Evolutionary conservation across 23 tunicate genomes (phyloP), one percentile per base, ranked within the genome.

Genomic region (Aplidium turbinatum): DNA sequence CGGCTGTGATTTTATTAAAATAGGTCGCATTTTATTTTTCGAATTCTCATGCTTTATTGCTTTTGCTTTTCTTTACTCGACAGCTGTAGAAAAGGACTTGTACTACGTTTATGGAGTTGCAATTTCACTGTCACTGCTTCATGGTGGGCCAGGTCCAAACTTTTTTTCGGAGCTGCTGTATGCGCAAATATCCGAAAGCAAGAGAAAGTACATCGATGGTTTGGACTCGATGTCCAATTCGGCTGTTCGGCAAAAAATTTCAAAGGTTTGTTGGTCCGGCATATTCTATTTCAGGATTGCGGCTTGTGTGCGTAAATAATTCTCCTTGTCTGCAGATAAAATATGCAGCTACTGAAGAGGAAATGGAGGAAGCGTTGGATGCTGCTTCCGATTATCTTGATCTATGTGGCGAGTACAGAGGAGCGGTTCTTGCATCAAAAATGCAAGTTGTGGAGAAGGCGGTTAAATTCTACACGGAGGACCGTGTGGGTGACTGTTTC

Each of bases 401-500:
- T 9, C 48, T 42, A 42, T 42, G 48, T 42, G 48, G 48, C 48
- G 48, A 42, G 13, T 29, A 29, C 22, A 22, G 24, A 22, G 46
- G 4, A 11, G 34, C 33, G 22, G 70, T 33, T 29, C 4, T 63
- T 3, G 9, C 45, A 32, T 13, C 29, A 16, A 63, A 33, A 33
- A 19, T 22, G 1, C 30, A 63, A 16, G 24, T 63, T 63, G 70
- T 63, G 2, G 46, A 32, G 18, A 32, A 32, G 47, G 45, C 46
- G 34, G 35, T 63, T 18, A 63, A 63, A 63, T 63, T 63, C 35
- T 63, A 63, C 35, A 35, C 46, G 35, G 70, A 63, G 46, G 70
- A 63, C 2, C 70, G 70, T 46, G 23, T 63, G 9, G 35, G n/a
- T 1, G 70, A 63, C 25, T 19, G 2, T 22, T 63, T 63, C 23